Evolutionary conservation across 2,113 vertebrate genomes (phyloP).

Genomic region (Nesospiza acunhae): DNA sequence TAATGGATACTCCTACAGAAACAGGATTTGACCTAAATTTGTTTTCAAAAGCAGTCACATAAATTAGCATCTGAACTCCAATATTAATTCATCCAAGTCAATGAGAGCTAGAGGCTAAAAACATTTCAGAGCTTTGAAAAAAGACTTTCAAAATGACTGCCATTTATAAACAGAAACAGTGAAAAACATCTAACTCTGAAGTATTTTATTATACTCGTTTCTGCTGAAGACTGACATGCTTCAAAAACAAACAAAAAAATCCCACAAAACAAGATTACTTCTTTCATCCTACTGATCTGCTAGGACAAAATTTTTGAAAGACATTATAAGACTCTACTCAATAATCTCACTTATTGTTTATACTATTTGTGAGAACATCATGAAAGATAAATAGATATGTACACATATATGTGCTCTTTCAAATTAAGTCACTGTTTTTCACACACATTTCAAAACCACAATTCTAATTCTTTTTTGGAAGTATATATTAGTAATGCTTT

Average conservation of each 20-base stretch:
- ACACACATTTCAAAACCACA: background rate
- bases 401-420: background rate
- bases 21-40: constrained; percentile 44
- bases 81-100: constrained; percentile 42
- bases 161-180: background rate
- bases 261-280: background rate
- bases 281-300: background rate
- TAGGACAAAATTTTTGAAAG: background rate
- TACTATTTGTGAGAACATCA: background rate
- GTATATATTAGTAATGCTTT: background rate
- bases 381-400: background rate
- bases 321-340: background rate
- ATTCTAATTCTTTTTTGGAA: background rate
- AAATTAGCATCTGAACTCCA: constrained; percentile 39
- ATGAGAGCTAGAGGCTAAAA: constrained; percentile 13
- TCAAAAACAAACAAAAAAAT: background rate
- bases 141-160: background rate
- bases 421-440: background rate
- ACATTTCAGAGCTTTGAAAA: background rate
- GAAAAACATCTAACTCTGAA: background rate
- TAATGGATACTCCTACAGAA: constrained; percentile 24
- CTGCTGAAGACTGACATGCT: background rate
- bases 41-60: constrained; percentile 31
- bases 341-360: background rate
- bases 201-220: background rate